A percentile compares a stretch with the other conserved stretches of the same genome.
phyloP scores from a whole-genome alignment of 2,888 invertebrate species.

The Halocaridina rubra region DNA sequence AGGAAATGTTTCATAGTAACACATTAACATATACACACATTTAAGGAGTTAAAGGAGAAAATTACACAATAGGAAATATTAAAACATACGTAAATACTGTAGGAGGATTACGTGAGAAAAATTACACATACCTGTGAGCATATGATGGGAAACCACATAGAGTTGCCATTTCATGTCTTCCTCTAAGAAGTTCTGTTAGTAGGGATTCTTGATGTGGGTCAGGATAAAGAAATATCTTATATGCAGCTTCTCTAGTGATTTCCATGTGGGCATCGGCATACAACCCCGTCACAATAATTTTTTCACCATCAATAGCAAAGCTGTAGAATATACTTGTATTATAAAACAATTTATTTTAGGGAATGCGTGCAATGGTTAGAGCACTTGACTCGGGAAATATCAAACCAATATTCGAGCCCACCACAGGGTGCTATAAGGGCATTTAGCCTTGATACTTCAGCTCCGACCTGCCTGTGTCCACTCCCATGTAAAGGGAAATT shows the following conservation, averaged over 20 bases:
- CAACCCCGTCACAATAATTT: slow-evolving; percentile 79
- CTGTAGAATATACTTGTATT: slow-evolving; percentile 68
- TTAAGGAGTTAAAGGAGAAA: not conserved
- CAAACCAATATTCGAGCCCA: no score
- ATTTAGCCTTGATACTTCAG: no score
- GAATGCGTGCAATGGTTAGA: no score
- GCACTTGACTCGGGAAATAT: no score
- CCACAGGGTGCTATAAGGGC: no score
- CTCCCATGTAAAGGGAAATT: no score
- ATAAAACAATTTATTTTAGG: no score
- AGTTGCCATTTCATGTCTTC: slow-evolving; percentile 83
- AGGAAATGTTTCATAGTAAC: no score
- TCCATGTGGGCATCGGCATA: slow-evolving; percentile 79
- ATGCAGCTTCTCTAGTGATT: slow-evolving; percentile 86
- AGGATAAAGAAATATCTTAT: slow-evolving; percentile 85
- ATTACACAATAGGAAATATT: not conserved
- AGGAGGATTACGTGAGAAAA: no score
- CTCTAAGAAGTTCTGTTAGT: slow-evolving; percentile 78
- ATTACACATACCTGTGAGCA: slow-evolving; percentile 76
- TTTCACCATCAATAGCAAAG: slow-evolving; percentile 78
- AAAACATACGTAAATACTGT: no score
- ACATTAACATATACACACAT: no score
- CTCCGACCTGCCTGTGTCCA: no score
- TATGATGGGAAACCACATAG: slow-evolving; percentile 91
- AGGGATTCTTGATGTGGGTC: slow-evolving; percentile 81